Evolutionary conservation across 2,797 vertebrate species (phyloP).

Genomic region (Bovichtus variegatus): DNA sequence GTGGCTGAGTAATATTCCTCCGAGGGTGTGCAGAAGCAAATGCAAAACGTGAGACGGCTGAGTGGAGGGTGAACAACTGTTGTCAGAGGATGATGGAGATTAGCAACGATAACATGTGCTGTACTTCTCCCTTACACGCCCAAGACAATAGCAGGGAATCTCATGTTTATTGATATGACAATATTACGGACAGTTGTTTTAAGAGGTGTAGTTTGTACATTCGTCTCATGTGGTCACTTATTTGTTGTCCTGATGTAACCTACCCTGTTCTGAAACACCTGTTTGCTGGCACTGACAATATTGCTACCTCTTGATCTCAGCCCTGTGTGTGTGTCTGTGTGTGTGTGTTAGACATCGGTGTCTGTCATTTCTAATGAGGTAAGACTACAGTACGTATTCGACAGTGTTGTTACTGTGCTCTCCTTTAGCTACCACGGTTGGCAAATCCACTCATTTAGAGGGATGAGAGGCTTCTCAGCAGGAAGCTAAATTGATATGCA

Average conservation of each 20-base stretch:
- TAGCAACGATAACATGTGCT: not conserved
- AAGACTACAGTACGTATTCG: constrained; percentile 5
- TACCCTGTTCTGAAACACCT: constrained; percentile 5
- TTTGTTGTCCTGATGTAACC: constrained; percentile 13
- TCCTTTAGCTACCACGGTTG: constrained; percentile 24
- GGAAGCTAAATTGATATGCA: constrained; percentile 56
- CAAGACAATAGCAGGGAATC: not conserved
- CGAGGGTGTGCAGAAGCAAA: not conserved
- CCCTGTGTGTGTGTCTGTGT: constrained; percentile 5
- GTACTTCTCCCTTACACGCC: not conserved
- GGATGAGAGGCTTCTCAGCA: constrained; percentile 40
- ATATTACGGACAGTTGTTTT: not conserved
- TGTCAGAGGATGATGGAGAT: not conserved
- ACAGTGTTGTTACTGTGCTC: constrained; percentile 11
- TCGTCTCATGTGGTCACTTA: constrained; percentile 12
- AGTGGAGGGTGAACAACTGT: not conserved
- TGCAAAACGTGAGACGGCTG: not conserved
- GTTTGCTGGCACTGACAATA: constrained; percentile 20
- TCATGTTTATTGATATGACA: constrained; percentile 5
- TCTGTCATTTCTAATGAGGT: constrained; percentile 42
- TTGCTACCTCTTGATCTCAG: constrained; percentile 24
- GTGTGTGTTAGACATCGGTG: not conserved
- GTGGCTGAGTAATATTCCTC: not conserved
- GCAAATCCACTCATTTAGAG: constrained; percentile 42
- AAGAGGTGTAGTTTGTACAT: not conserved